These are phyloP conservation scores for Coregonus clupeaformis DNA, from an alignment of 2,113 vertebrate species.

Conservation along the genomic window DNA sequence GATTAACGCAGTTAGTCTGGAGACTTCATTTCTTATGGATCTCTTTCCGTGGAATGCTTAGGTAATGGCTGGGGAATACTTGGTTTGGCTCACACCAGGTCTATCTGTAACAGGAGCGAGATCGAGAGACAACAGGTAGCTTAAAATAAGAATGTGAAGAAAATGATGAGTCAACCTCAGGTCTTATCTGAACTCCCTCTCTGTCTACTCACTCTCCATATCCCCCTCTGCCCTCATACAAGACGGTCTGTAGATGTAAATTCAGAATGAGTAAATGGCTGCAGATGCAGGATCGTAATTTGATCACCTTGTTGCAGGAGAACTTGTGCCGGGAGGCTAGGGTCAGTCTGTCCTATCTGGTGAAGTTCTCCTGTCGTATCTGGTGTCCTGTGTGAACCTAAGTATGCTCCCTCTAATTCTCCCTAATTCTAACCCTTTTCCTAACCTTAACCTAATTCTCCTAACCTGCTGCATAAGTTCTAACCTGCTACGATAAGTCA, in stretches of 20 bases:
- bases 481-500: too few relatives aligned
- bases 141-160: conserved; percentile 35
- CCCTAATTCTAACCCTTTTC: too few relatives aligned
- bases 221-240: conserved; percentile 12
- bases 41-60: neutral
- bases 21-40: conserved; percentile 31
- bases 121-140: conserved; percentile 16
- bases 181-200: conserved; percentile 46
- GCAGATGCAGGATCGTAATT: too few relatives aligned
- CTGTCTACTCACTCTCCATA: conserved; percentile 49
- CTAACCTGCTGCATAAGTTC: too few relatives aligned
- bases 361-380: too few relatives aligned
- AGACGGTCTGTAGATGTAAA: neutral
- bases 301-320: too few relatives aligned
- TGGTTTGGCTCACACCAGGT: conserved; percentile 14
- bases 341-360: too few relatives aligned
- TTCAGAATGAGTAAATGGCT: neutral
- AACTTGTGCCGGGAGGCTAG: too few relatives aligned
- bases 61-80: neutral
- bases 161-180: conserved; percentile 39
- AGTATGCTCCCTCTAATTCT: too few relatives aligned
- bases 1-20: neutral
- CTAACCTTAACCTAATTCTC: too few relatives aligned
- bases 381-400: too few relatives aligned
- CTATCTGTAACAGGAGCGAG: conserved; percentile 20